A percentile compares a stretch with the other conserved stretches of the same genome.
Conservation (phyloP, 2,113 vertebrate species). For the Aphyosemion australe region DNA sequence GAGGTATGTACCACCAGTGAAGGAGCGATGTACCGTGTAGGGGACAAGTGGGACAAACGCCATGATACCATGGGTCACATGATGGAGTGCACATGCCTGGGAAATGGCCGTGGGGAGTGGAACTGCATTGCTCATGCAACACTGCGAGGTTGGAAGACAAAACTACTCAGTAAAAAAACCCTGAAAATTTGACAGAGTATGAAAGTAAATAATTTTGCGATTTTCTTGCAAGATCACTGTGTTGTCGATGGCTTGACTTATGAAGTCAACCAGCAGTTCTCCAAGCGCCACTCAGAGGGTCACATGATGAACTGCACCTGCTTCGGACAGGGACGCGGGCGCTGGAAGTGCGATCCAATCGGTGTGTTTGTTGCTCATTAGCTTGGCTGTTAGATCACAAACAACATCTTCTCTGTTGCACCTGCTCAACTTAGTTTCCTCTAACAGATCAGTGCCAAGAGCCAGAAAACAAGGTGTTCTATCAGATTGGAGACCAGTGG, state of each 20-base stretch:
- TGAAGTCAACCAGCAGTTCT: conserved; percentile 92
- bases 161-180: background rate
- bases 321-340: conserved; percentile 91
- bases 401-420: background rate
- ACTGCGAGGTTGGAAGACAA: conserved; percentile 84
- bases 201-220: background rate
- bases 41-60: conserved; percentile 96
- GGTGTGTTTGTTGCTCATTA: conserved; percentile 76
- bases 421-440: background rate
- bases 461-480: conserved; percentile 85
- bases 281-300: conserved; percentile 90
- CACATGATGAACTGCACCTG: conserved; percentile 99
- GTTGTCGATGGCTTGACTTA: conserved; percentile 89
- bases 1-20: conserved; percentile 93
- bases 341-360: conserved; percentile 95
- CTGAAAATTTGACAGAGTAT: too few relatives aligned
- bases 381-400: background rate
- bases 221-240: conserved; percentile 88
- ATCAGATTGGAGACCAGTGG: conserved; percentile 93
- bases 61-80: conserved; percentile 92
- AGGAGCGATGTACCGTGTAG: conserved; percentile 91
- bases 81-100: conserved; percentile 94
- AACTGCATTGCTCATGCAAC: conserved; percentile 91
- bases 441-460: conserved; percentile 95
- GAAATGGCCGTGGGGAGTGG: conserved; percentile 96